Evolutionary conservation across 2,113 vertebrate genomes (phyloP), one percentile per base, ranked within the genome.

Genomic region (Pteruthius melanotis): DNA sequence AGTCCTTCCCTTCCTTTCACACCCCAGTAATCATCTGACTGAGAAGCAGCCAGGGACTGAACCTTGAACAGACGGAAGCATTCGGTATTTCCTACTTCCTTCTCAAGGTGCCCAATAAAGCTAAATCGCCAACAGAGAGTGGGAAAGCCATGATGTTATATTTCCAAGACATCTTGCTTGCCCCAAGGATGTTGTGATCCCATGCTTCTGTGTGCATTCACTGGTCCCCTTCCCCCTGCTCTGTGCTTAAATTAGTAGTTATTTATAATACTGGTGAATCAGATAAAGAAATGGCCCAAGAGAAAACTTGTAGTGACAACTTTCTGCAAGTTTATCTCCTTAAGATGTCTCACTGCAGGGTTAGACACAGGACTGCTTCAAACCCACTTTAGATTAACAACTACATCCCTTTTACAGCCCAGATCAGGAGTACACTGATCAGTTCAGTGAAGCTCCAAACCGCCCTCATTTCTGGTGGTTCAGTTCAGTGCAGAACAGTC

Each of bases 1-100:
- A 23, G n/a, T 65, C n/a, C 24, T 42, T 59, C 19, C 42, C 21
- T 44, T 70, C 42, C 16, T 66, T 63, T 52, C 57, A n/a, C 2
- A 4, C 7, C 4, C 9, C 42, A 40, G 2, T 1, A 72, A 42
- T 16, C 27, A n/a, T 4, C 5, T 28, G 9, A 10, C 37, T 11
- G 11, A 90, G 65, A 50, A 59, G 18, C 35, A 68, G 33, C 5
- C 0, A 54, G 11, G 5, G 20, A 63, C 37, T 24, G 27, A 75
- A 69, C 9, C 23, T 13, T 44, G 18, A 69, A 53, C 31, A 71
- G 53, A 60, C 10, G 16, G 19, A 79, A 68, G 71, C 2, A 52
- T 3, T 23, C 1, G 23, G 24, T 4, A 20, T 53, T 80, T 65
- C 45, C 50, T 54, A 2, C 42, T 59, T 35, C 40, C n/a, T 79